Conservation (phyloP, 64 coral and sea anemone genomes). For the Porites lutea region DNA sequence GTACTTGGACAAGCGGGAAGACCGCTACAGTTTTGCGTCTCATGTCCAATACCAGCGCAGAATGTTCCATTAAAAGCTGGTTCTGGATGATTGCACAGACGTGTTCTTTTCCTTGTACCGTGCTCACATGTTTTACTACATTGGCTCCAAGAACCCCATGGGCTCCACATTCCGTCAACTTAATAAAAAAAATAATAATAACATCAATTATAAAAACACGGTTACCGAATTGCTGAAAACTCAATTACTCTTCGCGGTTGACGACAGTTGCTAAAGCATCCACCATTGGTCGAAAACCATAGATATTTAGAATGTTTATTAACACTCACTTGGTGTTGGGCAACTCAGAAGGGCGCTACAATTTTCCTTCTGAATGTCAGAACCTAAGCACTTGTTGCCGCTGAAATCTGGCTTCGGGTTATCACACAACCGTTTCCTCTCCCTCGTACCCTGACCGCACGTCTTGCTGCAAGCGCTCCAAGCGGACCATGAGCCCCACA, state of each 20-base stretch:
- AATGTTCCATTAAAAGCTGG: constrained; percentile 1
- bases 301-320: no score
- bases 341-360: no score
- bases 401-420: constrained; percentile 28
- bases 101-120: constrained; percentile 8
- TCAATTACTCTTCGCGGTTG: no score
- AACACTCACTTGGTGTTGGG: no score
- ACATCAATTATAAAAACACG: no score
- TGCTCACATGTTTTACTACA: constrained; percentile 39
- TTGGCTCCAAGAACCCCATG: background rate
- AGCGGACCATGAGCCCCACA: background rate
- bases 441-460: constrained; percentile 13
- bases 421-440: constrained; percentile 18
- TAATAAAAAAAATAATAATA: background rate
- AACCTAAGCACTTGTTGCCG: background rate
- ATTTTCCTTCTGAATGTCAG: background rate
- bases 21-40: background rate
- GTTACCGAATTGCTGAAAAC: no score
- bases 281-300: no score
- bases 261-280: no score
- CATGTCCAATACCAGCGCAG: background rate
- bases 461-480: constrained; percentile 24
- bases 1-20: background rate
- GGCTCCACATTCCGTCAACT: constrained; percentile 38
- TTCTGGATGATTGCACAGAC: constrained; percentile 25